Conservation (phyloP, 2,797 vertebrate genomes). For the Enteromius mattozi region DNA sequence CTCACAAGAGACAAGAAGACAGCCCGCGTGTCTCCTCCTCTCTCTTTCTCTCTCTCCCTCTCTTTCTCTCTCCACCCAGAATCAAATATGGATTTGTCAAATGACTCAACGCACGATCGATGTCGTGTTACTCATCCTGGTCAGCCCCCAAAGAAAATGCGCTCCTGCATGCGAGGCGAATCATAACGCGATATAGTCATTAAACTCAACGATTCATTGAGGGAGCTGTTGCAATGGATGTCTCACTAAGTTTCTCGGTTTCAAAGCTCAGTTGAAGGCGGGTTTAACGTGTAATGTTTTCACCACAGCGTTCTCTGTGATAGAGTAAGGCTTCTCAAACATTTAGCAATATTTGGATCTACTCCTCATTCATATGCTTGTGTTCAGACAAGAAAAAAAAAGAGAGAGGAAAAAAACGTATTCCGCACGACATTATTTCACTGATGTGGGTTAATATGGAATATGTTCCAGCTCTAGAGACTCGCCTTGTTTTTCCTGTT, state of each 20-base stretch:
- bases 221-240: neutral
- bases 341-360: neutral
- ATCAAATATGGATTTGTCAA: constrained; percentile 63
- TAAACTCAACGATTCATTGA: neutral
- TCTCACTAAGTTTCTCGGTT: constrained; percentile 19
- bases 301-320: neutral
- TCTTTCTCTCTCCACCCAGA: constrained; percentile 57
- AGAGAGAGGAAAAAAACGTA: neutral
- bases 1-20: constrained; percentile 46
- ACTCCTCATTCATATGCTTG: neutral
- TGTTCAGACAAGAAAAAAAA: neutral
- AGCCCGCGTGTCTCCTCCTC: constrained; percentile 52
- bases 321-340: neutral
- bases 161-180: constrained; percentile 35
- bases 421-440: neutral
- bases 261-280: neutral
- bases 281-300: neutral
- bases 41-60: constrained; percentile 1
- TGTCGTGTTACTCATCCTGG: constrained; percentile 52
- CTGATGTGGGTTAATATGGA: neutral
- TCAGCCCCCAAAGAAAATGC: constrained; percentile 64
- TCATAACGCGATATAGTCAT: neutral
- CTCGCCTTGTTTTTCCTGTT: constrained; percentile 7
- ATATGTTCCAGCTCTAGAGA: constrained; percentile 55
- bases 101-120: constrained; percentile 59